phyloP scores from a whole-genome alignment of 1,140 invertebrate genomes.

The Sitodiplosis mosellana region DNA sequence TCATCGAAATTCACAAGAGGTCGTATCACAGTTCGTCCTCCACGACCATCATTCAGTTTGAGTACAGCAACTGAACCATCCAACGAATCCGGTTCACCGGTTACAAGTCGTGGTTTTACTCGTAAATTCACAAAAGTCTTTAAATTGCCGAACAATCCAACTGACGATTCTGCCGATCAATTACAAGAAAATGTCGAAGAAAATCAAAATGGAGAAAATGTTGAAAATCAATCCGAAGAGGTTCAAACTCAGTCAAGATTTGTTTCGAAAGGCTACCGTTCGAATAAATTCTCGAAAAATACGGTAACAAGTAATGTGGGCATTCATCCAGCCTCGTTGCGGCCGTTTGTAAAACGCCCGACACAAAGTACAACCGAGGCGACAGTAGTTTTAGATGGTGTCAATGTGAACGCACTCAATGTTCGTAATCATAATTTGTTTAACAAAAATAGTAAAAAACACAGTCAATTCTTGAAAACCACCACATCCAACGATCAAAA shows the following conservation, averaged over 20 bases:
- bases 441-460: constrained; percentile 25
- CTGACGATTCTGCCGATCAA: neutral
- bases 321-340: no score
- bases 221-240: neutral
- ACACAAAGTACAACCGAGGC: no score
- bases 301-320: no score
- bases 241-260: no score
- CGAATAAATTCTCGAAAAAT: no score
- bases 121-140: no score
- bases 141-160: neutral
- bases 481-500: constrained; percentile 4
- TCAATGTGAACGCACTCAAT: constrained; percentile 26
- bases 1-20: no score
- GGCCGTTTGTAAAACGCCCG: no score
- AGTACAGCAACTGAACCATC: neutral
- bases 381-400: constrained; percentile 16
- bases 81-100: no score
- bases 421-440: constrained; percentile 32
- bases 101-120: no score
- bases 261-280: no score
- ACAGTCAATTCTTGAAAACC: constrained; percentile 14
- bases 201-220: neutral
- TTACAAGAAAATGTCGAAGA: neutral
- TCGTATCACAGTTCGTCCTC: neutral
- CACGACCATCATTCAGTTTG: neutral